phyloP scores from a whole-genome alignment of 2,797 vertebrate genomes.

The Pyrocephalus nanus region DNA sequence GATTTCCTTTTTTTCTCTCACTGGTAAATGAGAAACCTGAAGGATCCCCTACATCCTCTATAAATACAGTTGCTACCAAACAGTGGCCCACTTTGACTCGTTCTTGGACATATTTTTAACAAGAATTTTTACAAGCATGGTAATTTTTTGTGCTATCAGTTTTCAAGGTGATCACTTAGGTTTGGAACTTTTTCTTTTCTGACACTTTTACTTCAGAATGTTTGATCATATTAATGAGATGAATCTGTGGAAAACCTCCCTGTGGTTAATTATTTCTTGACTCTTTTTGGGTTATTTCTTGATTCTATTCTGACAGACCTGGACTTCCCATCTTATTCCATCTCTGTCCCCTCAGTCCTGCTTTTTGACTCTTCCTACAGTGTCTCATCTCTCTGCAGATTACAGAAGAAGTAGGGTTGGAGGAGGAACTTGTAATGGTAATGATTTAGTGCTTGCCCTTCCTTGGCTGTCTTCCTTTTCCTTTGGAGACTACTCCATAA shows the following conservation, averaged over 20 bases:
- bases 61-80: not conserved
- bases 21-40: not conserved
- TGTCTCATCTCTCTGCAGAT: not conserved
- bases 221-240: not conserved
- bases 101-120: rapidly evolving
- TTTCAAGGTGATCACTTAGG: not conserved
- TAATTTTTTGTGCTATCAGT: not conserved
- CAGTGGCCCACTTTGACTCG: not conserved
- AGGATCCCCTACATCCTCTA: not conserved
- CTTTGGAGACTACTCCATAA: not conserved
- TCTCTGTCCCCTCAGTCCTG: not conserved
- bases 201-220: not conserved
- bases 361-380: not conserved
- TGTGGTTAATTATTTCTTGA: not conserved
- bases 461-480: not conserved
- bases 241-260: not conserved
- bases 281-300: not conserved
- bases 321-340: not conserved
- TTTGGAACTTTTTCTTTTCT: not conserved
- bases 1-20: not conserved
- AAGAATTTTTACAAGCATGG: not conserved
- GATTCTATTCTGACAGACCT: not conserved
- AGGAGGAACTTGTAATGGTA: not conserved
- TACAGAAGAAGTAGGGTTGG: not conserved
- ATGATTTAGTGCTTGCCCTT: not conserved